Evolutionary conservation across 2,797 vertebrate species (phyloP), one percentile per base, ranked within the genome.

Genomic region (Sebastes ruberrimus): DNA sequence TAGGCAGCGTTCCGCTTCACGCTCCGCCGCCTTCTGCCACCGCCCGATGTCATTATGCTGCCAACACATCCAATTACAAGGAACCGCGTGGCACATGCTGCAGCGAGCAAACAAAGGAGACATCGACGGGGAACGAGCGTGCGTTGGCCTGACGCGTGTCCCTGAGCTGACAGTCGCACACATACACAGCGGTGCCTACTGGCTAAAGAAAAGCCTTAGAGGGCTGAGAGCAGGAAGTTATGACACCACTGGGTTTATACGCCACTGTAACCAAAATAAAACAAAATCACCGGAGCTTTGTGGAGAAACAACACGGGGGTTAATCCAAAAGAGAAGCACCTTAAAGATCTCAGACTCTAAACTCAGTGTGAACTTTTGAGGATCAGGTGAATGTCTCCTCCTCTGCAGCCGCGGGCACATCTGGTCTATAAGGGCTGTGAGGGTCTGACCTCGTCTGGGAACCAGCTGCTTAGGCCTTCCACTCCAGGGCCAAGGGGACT

Each of bases 11-110:
- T 89, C 88, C 81, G 89, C 92, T 92, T 93, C 90, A 92, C 20
- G 90, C 91, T 90, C 88, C 30, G 56, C 78, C 78, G 88, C 89
- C 88, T 90, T 35, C 87, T 83, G 90, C 92, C 88, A 88, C 89
- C 83, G 57, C 85, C 88, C 89, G 55, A 72, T 84, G 85, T 92
- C 92, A 93, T 94, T 92, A 94, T 84, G 89, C 88, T 91, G 92
- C 90, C 93, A 94, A 91, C 88, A 84, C 84, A 74, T 86, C 84
- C 89, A 94, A 94, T 95, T 93, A 94, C 88, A 83, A 76, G 85
- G 89, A 86, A 87, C 86, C 60, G 52, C 74, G 85, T 81, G 83
- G 89, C 89, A 85, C 82, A 71, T 76, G 89, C 62, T 1, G 80
- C 71, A 32, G 69, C 27, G 35, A 53, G 79, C 80, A 79, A 83